A percentile compares a stretch with the other conserved stretches of the same genome.
These are phyloP conservation scores for Drosophila siamana DNA, from an alignment of 2,888 invertebrate species.

Conservation along the genomic window DNA sequence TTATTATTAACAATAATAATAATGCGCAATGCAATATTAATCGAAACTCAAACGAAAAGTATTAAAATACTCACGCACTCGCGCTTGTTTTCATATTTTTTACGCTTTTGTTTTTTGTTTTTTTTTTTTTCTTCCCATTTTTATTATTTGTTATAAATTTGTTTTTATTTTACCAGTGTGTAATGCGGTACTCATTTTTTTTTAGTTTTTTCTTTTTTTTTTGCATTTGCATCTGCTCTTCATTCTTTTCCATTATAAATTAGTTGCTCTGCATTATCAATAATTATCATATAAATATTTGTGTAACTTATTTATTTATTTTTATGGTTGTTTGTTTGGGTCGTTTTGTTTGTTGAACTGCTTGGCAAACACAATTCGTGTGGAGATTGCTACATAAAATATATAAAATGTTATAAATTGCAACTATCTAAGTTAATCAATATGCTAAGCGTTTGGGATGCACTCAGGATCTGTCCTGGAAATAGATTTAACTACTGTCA, in stretches of 20 bases:
- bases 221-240: constrained; percentile 13
- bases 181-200: constrained; percentile 36
- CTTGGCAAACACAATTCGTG: constrained; percentile 53
- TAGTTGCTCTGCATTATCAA: constrained; percentile 68
- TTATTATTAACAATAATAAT: constrained; percentile 56
- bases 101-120: constrained; percentile 33
- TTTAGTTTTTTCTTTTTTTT: constrained; percentile 24
- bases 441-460: constrained; percentile 18
- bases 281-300: constrained; percentile 78
- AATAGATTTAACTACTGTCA: not conserved
- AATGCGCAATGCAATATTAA: constrained; percentile 76
- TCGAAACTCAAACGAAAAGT: constrained; percentile 67
- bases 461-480: constrained; percentile 6
- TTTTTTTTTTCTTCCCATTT: constrained; percentile 28
- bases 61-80: constrained; percentile 52
- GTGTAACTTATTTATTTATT: constrained; percentile 62
- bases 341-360: constrained; percentile 37
- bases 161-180: constrained; percentile 22
- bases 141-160: constrained; percentile 64
- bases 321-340: constrained; percentile 34
- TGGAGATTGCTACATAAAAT: constrained; percentile 51
- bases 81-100: constrained; percentile 70
- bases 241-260: constrained; percentile 42
- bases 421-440: constrained; percentile 34
- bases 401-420: constrained; percentile 48